A percentile compares a stretch with the other conserved stretches of the same genome.
Conservation (phyloP, 1,140 invertebrate genomes). For the Achroia grisella region DNA sequence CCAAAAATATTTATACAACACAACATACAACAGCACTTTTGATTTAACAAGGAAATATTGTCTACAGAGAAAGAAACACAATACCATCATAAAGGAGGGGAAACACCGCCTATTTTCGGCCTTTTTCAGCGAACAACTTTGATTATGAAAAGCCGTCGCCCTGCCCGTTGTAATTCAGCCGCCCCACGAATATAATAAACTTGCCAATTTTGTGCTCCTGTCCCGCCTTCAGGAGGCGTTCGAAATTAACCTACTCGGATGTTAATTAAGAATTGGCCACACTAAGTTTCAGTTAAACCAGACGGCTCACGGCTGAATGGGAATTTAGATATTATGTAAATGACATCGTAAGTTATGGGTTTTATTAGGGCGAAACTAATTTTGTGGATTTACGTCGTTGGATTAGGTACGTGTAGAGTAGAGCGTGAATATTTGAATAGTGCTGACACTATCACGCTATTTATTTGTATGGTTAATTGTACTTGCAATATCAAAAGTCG, state of each 20-base stretch:
- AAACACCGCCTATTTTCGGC: neutral
- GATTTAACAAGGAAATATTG: too few species aligned
- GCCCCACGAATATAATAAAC: slow-evolving; percentile 13
- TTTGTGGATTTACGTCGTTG: neutral
- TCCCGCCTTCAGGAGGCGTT: neutral
- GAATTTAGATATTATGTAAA: slow-evolving; percentile 10
- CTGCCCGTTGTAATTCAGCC: slow-evolving; percentile 4
- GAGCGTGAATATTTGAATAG: neutral
- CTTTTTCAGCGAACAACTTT: slow-evolving; percentile 7
- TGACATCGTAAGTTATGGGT: slow-evolving; percentile 5
- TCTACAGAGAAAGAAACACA: too few species aligned
- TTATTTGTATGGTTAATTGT: too few species aligned
- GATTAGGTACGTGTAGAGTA: neutral
- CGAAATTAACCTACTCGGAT: slow-evolving; percentile 9
- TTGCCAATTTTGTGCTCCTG: slow-evolving; percentile 10
- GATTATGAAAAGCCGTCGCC: slow-evolving; percentile 10
- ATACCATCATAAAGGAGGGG: too few species aligned
- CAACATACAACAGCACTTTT: too few species aligned
- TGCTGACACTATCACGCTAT: too few species aligned
- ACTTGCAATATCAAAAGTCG: too few species aligned
- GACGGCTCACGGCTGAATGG: slow-evolving; percentile 9
- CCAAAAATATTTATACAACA: too few species aligned
- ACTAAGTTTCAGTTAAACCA: slow-evolving; percentile 14
- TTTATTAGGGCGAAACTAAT: slow-evolving; percentile 7
- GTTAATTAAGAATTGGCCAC: slow-evolving; percentile 20